Base-by-base conservation (phyloP, 2,888 invertebrate species). In the Microplitis deprimator region DNA sequence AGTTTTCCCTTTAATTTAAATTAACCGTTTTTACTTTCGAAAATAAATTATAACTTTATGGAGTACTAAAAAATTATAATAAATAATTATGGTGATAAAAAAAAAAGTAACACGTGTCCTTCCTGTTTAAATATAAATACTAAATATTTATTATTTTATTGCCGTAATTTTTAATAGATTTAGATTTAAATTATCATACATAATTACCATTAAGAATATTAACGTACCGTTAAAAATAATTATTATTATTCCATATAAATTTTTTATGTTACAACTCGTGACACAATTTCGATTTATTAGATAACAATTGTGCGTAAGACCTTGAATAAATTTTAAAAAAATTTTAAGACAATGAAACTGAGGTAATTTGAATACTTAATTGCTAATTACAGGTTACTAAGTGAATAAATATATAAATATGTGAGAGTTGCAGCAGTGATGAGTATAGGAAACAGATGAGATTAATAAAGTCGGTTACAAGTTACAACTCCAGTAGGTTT, bases 41-140 rank as follows among this genome's bases (percentile, higher is more conserved):
- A 50, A 50, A 50, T 50, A 50, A 50, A 50, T 50, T 50, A 50
- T 50, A 50, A 50, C 50, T 50, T 50, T 50, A 50, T 50, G 50
- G 50, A 50, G 50, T 50, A 50, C 13, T 13, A 8, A 29, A 50
- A 50, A 50, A 50, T 50, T 50, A 13, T 13, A 13, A 50, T 50
- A 50, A 2, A 50, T 50, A 50, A 50, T 50, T 13, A 50, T 5
- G 13, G 50, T 50, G 13, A 50, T 50, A 29, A 29, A 29, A 29
- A 29, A 20, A 50, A 50, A 50, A 50, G 50, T 13, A 50, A 50
- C 13, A 13, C 50, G 13, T 50, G 13, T 50, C 50, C 50, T 50
- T 50, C 50, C 50, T 50, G 50, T 50, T 50, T 50, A 50, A 50
- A 50, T 50, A 50, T 50, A 13, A 50, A 50, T 50, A 5, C 50